Conservation (phyloP, 1,140 invertebrate genomes). For the Sycobia sp. region DNA sequence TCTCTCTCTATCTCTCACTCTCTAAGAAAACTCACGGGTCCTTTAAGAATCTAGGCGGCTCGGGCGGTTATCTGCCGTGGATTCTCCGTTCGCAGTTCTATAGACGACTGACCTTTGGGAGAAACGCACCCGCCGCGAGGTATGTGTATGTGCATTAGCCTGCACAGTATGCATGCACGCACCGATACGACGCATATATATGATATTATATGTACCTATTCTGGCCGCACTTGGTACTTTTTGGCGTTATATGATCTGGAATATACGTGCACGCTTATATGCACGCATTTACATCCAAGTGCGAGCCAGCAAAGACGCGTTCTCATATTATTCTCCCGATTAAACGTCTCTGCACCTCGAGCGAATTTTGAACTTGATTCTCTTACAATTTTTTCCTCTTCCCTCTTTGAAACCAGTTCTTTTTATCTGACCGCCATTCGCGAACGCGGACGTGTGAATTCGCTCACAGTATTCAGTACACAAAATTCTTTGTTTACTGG, state of each 20-base stretch:
- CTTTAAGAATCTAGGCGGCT: constrained; percentile 2
- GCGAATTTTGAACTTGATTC: too few relatives aligned
- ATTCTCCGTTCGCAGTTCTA: background rate
- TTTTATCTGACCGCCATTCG: constrained; percentile 14
- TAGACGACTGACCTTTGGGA: constrained; percentile 16
- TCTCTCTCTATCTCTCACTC: background rate
- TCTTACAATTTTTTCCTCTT: too few relatives aligned
- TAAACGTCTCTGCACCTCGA: too few relatives aligned
- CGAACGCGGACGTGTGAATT: too few relatives aligned
- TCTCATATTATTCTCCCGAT: background rate
- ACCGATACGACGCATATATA: too few relatives aligned
- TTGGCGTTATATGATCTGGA: constrained; percentile 9
- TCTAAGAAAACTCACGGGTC: constrained; percentile 13
- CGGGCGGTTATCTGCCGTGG: constrained; percentile 1
- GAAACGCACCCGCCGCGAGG: background rate
- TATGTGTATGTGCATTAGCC: background rate
- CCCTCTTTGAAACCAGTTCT: constrained; percentile 3
- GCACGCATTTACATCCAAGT: too few relatives aligned
- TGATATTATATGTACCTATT: too few relatives aligned
- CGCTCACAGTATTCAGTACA: too few relatives aligned
- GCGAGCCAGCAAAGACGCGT: too few relatives aligned
- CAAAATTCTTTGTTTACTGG: constrained; percentile 20
- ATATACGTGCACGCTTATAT: too few relatives aligned
- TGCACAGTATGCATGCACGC: background rate
- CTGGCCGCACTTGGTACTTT: too few relatives aligned